Percentiles rank a stretch among this genome's conserved stretches.
Evolutionary conservation across 2,113 vertebrate species (phyloP).

Genomic region (Atlantisia rogersi): DNA sequence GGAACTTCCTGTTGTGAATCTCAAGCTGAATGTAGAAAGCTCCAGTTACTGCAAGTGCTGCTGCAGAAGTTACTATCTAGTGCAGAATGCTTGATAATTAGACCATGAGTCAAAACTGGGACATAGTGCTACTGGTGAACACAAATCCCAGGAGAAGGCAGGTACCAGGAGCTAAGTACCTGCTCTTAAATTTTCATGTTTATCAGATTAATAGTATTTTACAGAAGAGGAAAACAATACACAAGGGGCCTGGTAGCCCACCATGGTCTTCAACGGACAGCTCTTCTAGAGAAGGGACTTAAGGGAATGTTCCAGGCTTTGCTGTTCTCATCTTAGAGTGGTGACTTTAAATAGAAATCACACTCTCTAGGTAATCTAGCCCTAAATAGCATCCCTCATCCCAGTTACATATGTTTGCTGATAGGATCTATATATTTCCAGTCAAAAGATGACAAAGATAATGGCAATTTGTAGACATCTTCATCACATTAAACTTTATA

Average conservation of each 20-base stretch:
- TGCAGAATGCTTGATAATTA: not conserved
- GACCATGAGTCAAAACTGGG: rapidly evolving
- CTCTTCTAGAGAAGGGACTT: not conserved
- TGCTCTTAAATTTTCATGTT: not conserved
- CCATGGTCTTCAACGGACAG: not conserved
- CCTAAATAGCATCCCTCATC: not conserved
- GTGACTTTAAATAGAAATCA: not conserved
- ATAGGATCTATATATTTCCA: not conserved
- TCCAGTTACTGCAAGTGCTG: not conserved
- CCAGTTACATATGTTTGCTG: not conserved
- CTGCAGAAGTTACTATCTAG: not conserved
- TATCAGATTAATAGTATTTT: not conserved
- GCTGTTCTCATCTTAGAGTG: not conserved
- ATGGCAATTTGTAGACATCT: not conserved
- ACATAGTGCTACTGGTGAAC: not conserved
- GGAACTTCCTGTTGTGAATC: not conserved
- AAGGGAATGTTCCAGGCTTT: not conserved
- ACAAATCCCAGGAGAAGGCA: not conserved
- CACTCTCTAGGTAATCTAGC: not conserved
- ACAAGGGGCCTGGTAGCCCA: not conserved
- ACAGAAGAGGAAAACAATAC: not conserved
- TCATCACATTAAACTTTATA: not conserved
- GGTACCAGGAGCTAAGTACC: not conserved
- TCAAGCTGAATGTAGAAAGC: not conserved
- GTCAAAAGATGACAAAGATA: not conserved